phyloP scores from a whole-genome alignment of 1,140 invertebrate genomes.

The Danaus plexippus region DNA sequence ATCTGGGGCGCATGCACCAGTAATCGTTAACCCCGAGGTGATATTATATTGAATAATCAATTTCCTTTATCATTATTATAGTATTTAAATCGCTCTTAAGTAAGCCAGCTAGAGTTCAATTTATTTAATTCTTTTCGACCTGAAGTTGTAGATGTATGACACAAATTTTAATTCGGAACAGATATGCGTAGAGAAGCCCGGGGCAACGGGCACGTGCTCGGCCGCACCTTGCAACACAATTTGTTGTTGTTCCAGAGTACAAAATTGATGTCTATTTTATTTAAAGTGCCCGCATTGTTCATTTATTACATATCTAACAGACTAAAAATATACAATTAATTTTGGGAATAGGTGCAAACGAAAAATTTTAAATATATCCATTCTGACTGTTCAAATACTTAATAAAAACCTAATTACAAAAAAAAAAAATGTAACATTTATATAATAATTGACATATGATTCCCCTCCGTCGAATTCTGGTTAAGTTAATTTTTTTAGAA shows the following conservation, averaged over 20 bases:
- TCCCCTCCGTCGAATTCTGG: too few relatives aligned
- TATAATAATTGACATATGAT: too few relatives aligned
- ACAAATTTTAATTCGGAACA: conserved; percentile 62
- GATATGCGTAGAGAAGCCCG: conserved; percentile 47
- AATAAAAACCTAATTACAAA: too few relatives aligned
- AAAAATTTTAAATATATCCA: too few relatives aligned
- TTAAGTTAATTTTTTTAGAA: too few relatives aligned
- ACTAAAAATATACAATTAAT: too few relatives aligned
- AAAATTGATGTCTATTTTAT: conserved; percentile 49
- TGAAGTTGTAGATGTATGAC: conserved; percentile 65
- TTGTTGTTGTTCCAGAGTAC: conserved; percentile 27
- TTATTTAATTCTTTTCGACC: conserved; percentile 39
- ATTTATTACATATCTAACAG: conserved; percentile 14
- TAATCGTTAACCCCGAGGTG: conserved; percentile 71
- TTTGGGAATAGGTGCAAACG: too few relatives aligned
- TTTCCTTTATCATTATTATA: conserved; percentile 57
- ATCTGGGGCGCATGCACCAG: conserved; percentile 64
- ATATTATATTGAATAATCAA: conserved; percentile 70
- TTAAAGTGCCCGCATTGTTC: conserved; percentile 31
- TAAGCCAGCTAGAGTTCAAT: conserved; percentile 50
- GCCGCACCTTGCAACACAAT: conserved; percentile 62
- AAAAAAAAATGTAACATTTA: too few relatives aligned
- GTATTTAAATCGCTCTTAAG: conserved; percentile 54
- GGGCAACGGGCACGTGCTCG: conserved; percentile 59
- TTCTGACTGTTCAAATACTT: too few relatives aligned